Conservation (phyloP, 2,888 invertebrate genomes). For the Amblyteles armatorius region DNA sequence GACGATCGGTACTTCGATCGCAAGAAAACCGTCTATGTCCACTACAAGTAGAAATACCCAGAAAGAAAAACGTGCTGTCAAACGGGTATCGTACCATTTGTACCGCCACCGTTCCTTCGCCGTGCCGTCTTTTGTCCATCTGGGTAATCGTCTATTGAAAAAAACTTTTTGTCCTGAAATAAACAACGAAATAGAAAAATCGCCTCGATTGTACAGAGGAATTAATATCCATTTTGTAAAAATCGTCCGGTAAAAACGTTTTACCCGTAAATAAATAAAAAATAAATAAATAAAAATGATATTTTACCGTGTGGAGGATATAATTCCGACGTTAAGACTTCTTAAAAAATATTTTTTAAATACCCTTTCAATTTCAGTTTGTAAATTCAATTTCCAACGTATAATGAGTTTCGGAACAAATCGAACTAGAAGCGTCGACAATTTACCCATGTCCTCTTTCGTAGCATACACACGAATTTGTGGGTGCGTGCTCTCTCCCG, state of each 20-base stretch:
- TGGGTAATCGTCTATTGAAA: too few relatives aligned
- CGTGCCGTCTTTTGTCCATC: too few relatives aligned
- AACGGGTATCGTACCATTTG: too few relatives aligned
- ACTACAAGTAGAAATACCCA: too few relatives aligned
- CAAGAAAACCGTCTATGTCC: too few relatives aligned
- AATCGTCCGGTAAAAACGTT: neutral
- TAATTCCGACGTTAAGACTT: neutral
- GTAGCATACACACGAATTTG: neutral
- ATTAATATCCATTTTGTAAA: neutral
- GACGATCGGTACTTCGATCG: neutral
- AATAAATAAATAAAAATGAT: too few relatives aligned
- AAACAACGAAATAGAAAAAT: neutral
- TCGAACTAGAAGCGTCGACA: neutral
- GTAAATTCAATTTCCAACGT: neutral
- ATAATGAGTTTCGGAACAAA: neutral
- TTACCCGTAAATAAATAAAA: too few relatives aligned
- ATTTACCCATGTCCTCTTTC: neutral
- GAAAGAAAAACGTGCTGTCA: too few relatives aligned
- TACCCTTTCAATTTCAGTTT: neutral
- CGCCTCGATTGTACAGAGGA: neutral
- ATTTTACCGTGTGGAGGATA: neutral
- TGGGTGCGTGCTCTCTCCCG: neutral
- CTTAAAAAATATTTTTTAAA: neutral
- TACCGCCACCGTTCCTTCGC: too few relatives aligned
- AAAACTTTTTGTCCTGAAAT: too few relatives aligned